A percentile compares a stretch with the other conserved stretches of the same genome.
phyloP scores from a whole-genome alignment of 2,888 invertebrate species.

The Agriopis aurantiaria region DNA sequence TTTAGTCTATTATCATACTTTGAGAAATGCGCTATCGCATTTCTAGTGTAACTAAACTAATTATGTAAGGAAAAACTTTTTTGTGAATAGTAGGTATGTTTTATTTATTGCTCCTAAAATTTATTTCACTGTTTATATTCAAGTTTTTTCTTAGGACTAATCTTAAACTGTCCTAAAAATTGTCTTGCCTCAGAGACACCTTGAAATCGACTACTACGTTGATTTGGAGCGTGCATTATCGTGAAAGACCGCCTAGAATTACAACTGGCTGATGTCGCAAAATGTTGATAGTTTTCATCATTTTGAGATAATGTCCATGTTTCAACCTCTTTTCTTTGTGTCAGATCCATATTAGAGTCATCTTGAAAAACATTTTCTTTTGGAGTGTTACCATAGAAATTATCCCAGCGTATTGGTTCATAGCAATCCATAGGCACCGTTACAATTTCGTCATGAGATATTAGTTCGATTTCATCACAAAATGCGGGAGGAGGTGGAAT shows the following conservation, averaged over 20 bases:
- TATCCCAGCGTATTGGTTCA: constrained; percentile 34
- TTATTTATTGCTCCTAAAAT: neutral
- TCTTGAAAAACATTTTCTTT: constrained; percentile 48
- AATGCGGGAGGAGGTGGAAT: constrained; percentile 73
- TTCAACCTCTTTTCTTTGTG: constrained; percentile 63
- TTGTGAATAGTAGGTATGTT: neutral
- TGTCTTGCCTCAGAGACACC: constrained; percentile 33
- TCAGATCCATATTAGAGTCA: constrained; percentile 43
- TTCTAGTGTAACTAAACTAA: no score
- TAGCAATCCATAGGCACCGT: constrained; percentile 31
- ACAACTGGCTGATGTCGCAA: neutral
- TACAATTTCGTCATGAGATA: neutral
- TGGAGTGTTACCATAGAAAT: constrained; percentile 18
- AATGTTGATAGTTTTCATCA: constrained; percentile 37
- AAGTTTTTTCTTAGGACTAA: constrained; percentile 60
- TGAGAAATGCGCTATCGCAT: no score
- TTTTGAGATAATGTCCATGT: constrained; percentile 64
- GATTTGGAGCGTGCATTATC: constrained; percentile 47
- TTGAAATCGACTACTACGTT: constrained; percentile 19
- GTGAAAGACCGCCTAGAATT: constrained; percentile 49
- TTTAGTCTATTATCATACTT: no score
- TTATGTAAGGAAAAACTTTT: neutral
- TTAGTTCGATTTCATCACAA: constrained; percentile 47
- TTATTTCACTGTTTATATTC: constrained; percentile 36
- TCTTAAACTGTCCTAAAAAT: constrained; percentile 63